Evolutionary conservation across 2,113 vertebrate genomes (phyloP).

Genomic region (Kryptolebias marmoratus): DNA sequence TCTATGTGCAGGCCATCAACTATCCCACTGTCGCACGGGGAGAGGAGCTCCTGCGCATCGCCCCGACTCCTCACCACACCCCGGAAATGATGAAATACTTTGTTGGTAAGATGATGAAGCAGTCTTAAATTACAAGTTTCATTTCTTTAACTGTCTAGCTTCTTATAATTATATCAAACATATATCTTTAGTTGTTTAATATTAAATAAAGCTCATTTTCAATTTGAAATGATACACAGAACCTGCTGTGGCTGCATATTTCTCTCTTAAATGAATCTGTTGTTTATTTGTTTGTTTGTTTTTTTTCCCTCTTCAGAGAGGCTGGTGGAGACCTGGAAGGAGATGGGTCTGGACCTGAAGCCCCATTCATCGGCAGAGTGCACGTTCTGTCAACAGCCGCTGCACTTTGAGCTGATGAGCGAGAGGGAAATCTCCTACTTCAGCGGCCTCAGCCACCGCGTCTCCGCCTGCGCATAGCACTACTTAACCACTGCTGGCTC

Average conservation of each 20-base stretch:
- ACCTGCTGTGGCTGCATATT: neutral
- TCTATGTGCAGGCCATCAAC: constrained; percentile 98
- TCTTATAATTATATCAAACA: too few species aligned
- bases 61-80: constrained; percentile 94
- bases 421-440: constrained; percentile 94
- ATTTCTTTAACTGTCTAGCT: too few species aligned
- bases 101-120: constrained; percentile 82
- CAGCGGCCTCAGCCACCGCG: constrained; percentile 90
- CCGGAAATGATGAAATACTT: constrained; percentile 98
- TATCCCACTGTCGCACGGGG: constrained; percentile 94
- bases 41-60: constrained; percentile 93
- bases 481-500: constrained; percentile 2
- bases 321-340: constrained; percentile 89
- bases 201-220: too few species aligned
- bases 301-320: constrained; percentile 79
- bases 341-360: constrained; percentile 87
- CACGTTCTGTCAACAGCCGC: constrained; percentile 91
- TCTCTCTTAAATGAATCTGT: neutral
- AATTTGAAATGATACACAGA: too few species aligned
- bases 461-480: constrained; percentile 88
- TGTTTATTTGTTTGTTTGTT: neutral
- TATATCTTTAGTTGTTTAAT: too few species aligned
- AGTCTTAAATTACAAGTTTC: too few species aligned
- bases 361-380: constrained; percentile 92
- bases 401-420: constrained; percentile 97